Percentiles rank a stretch among this genome's conserved stretches.
phyloP scores from a whole-genome alignment of 1,140 invertebrate genomes.

The Nasonia longicornis region DNA sequence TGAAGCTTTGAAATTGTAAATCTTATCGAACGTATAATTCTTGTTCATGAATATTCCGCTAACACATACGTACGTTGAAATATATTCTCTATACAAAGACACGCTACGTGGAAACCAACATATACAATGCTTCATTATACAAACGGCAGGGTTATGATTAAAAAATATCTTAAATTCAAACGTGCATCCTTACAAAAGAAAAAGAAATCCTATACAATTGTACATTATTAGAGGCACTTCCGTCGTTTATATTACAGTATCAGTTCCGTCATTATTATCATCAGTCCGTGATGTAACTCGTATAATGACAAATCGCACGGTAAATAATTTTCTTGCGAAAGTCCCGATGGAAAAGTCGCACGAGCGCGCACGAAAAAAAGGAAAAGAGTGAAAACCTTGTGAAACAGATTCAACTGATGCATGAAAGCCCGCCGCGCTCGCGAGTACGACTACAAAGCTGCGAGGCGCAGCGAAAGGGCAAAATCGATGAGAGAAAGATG shows the following conservation, averaged over 20 bases:
- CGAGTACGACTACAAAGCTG: background rate
- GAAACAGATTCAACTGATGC: conserved; percentile 19
- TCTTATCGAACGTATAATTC: too few relatives aligned
- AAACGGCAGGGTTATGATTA: background rate
- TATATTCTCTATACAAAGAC: too few relatives aligned
- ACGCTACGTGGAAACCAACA: background rate
- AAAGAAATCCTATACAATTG: conserved; percentile 15
- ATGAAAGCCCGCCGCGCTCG: background rate
- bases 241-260: background rate
- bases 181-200: background rate
- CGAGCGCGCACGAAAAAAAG: background rate
- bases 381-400: conserved; percentile 6
- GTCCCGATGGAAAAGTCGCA: conserved; percentile 18
- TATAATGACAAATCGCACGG: conserved; percentile 19
- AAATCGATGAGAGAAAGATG: conserved; percentile 29
- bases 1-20: too few relatives aligned
- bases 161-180: background rate
- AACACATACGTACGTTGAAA: too few relatives aligned
- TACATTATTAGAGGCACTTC: conserved; percentile 25
- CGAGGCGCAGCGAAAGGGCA: background rate
- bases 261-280: conserved; percentile 35
- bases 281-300: conserved; percentile 13
- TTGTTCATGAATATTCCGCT: too few relatives aligned
- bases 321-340: conserved; percentile 25
- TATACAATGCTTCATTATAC: background rate